Evolutionary conservation across 2,888 invertebrate genomes (phyloP), one percentile per base, ranked within the genome.

Genomic region (Crocallis elinguaria): DNA sequence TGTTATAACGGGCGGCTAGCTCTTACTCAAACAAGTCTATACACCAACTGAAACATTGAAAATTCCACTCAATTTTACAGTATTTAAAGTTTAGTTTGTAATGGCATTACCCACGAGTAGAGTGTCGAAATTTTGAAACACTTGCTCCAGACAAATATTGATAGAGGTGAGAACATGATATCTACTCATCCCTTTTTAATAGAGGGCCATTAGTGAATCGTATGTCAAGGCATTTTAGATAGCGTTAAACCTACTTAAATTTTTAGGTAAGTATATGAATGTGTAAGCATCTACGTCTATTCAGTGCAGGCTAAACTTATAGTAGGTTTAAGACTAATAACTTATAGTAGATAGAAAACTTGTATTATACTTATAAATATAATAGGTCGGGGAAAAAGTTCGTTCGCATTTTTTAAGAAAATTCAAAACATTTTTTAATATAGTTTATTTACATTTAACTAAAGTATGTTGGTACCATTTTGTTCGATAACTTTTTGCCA

Each of bases 71-170:
- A 51, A 43, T 16, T 25, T 4, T 2, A 12, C 30, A 21, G 0
- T 0, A 1, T 13, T 11, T 63, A 63, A 35, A 33, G 62, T 56
- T 49, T 19, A 51, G 35, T 51, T 44, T 58, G 33, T 11, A 11
- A 14, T 35, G n/a, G 12, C 16, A 23, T 33, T 33, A 35, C 30
- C 25, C 39, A 32, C 53, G 58, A 54, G 56, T 46, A 49, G 27
- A 33, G 49, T 48, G 59, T 23, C 55, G 59, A 66, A 70, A 57
- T 73, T 74, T 70, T 55, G 68, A 68, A 76, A 77, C 72, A 75
- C 70, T 73, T 69, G 69, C 51, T 57, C 57, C 67, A 61, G 61
- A 44, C 72, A 77, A 78, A 79, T 73, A 76, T 77, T 76, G 66
- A 64, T 62, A 65, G 55, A 59, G 48, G 55, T 59, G 62, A 42